These are phyloP conservation scores for Catocala nupta DNA, from an alignment of 2,888 invertebrate genomes.

Conservation along the genomic window DNA sequence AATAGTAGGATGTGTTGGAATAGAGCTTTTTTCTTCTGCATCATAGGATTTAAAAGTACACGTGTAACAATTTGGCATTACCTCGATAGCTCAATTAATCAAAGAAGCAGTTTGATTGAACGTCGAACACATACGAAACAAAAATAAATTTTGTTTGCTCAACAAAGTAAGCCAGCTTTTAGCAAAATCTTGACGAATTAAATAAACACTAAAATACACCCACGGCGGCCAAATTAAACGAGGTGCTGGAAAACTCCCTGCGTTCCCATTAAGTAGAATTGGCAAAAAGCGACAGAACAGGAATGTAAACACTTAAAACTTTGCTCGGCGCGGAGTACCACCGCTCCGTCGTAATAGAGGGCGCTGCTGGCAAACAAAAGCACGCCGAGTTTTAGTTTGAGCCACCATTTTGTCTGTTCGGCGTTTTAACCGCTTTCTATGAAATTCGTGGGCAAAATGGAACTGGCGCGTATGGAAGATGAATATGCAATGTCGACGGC, in stretches of 20 bases:
- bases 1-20: too few species aligned
- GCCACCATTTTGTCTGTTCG: constrained; percentile 75
- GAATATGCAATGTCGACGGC: constrained; percentile 75
- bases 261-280: constrained; percentile 81
- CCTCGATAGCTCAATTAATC: too few species aligned
- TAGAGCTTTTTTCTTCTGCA: too few species aligned
- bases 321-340: constrained; percentile 72
- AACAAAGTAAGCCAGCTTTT: constrained; percentile 51
- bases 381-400: constrained; percentile 74
- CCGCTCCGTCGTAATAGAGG: constrained; percentile 74
- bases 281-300: constrained; percentile 85
- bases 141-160: constrained; percentile 49
- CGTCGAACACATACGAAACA: constrained; percentile 31
- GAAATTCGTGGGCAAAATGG: constrained; percentile 70
- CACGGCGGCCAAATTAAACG: constrained; percentile 75
- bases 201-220: constrained; percentile 75
- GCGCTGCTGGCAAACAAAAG: constrained; percentile 81
- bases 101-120: constrained; percentile 6
- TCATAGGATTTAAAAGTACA: too few species aligned
- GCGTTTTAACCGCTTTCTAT: constrained; percentile 73
- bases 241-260: constrained; percentile 74
- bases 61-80: too few species aligned
- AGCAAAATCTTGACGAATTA: constrained; percentile 67
- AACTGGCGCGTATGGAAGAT: constrained; percentile 74
- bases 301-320: constrained; percentile 86